Conservation (phyloP, 2,113 vertebrate species). For the Chiloscyllium plagiosum region DNA sequence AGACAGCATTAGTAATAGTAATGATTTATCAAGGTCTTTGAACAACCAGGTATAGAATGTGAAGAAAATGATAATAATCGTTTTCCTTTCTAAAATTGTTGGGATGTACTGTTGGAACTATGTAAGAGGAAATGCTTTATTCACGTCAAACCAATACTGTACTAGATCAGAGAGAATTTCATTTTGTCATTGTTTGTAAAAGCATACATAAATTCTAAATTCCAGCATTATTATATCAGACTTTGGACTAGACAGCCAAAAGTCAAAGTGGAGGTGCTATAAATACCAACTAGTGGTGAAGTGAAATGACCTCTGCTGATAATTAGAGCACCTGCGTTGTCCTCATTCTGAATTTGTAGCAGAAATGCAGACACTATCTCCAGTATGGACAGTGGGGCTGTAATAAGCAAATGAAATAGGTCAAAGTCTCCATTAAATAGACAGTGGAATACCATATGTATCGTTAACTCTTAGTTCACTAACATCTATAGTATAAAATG, state of each 20-base stretch:
- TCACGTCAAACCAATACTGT: neutral
- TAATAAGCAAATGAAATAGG: neutral
- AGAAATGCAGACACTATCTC: neutral
- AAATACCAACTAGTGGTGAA: neutral
- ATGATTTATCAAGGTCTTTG: slow-evolving; percentile 1
- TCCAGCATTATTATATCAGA: neutral
- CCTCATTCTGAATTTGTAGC: neutral
- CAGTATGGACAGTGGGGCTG: neutral
- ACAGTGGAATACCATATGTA: neutral
- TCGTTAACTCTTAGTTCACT: neutral
- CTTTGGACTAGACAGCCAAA: slow-evolving; percentile 18
- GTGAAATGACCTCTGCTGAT: neutral
- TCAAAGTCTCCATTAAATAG: neutral
- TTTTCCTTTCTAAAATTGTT: neutral
- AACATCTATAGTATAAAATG: neutral
- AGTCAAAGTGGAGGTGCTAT: neutral
- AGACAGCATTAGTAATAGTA: neutral
- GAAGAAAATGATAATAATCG: slow-evolving; percentile 10
- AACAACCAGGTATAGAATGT: neutral
- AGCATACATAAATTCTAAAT: slow-evolving; percentile 16
- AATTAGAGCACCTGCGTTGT: neutral
- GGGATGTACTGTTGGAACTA: neutral
- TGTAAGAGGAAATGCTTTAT: neutral
- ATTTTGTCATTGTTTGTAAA: neutral
- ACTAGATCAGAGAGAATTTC: neutral